phyloP scores from a whole-genome alignment of 2,888 invertebrate genomes.

The Cryptus armator region DNA sequence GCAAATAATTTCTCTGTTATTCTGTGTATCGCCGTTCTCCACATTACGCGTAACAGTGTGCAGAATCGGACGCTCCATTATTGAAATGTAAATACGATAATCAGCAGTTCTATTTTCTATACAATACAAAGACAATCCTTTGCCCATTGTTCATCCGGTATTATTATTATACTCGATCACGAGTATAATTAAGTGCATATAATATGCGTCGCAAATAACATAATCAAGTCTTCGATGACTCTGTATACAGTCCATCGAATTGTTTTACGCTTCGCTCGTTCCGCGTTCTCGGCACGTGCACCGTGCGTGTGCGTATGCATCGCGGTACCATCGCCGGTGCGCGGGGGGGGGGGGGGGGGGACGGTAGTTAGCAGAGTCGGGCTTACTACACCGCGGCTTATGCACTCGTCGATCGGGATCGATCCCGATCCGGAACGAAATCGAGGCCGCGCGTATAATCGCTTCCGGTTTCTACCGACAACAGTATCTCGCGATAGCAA shows the following conservation, averaged over 20 bases:
- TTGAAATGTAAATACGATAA: slow-evolving; percentile 3
- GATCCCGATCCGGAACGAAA: slow-evolving; percentile 37
- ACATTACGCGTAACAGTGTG: neutral
- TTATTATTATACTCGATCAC: slow-evolving; percentile 13
- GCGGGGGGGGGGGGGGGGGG: neutral
- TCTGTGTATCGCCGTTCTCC: neutral
- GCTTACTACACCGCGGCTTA: neutral
- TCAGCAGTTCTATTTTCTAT: neutral
- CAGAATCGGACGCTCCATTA: neutral
- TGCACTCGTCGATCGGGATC: slow-evolving; percentile 49
- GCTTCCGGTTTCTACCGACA: slow-evolving; percentile 43
- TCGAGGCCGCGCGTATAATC: slow-evolving; percentile 53
- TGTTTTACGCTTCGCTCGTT: slow-evolving; percentile 16
- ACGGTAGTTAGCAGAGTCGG: neutral
- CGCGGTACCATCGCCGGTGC: neutral
- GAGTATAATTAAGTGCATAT: slow-evolving; percentile 31
- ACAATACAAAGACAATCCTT: neutral
- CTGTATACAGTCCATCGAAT: neutral
- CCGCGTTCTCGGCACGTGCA: slow-evolving; percentile 45
- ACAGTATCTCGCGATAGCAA: slow-evolving; percentile 26
- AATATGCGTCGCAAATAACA: slow-evolving; percentile 36
- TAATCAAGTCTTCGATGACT: slow-evolving; percentile 9
- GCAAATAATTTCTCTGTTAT: neutral
- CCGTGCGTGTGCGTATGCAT: slow-evolving; percentile 39
- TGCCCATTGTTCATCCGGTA: neutral